Conservation (phyloP, 2,888 invertebrate species). For the Nebria brevicollis region DNA sequence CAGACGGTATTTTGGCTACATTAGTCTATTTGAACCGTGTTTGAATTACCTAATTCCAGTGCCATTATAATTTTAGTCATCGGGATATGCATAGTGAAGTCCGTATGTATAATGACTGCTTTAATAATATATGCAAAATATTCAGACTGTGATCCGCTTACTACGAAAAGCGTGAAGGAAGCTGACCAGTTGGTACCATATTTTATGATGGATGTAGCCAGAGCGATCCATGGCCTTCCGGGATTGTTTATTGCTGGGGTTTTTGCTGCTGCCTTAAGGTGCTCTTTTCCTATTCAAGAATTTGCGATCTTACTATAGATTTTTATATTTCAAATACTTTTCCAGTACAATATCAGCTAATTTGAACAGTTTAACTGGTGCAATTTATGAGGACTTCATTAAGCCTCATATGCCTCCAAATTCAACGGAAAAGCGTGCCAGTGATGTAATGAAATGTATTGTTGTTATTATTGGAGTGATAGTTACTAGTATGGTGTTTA, state of each 20-base stretch:
- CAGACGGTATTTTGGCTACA: not conserved
- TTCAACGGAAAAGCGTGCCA: slow-evolving; percentile 14
- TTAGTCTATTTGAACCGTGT: no score
- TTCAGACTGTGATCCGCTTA: slow-evolving; percentile 71
- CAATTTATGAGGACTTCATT: slow-evolving; percentile 4
- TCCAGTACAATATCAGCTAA: slow-evolving; percentile 4
- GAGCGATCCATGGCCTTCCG: slow-evolving; percentile 73
- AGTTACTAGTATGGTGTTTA: slow-evolving; percentile 66
- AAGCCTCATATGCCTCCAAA: not conserved
- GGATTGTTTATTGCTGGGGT: slow-evolving; percentile 78
- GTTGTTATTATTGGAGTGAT: slow-evolving; percentile 64
- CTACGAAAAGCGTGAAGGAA: slow-evolving; percentile 66
- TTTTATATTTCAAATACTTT: not conserved
- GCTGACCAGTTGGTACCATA: slow-evolving; percentile 70
- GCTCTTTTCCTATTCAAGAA: not conserved
- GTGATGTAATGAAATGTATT: slow-evolving; percentile 46
- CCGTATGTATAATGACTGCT: slow-evolving; percentile 69
- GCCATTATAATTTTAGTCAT: slow-evolving; percentile 51
- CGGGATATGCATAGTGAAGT: slow-evolving; percentile 67
- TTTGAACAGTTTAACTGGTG: slow-evolving; percentile 6
- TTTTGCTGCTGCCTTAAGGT: slow-evolving; percentile 75
- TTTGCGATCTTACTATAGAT: not conserved
- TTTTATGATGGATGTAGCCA: slow-evolving; percentile 74
- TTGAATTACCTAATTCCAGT: slow-evolving; percentile 13
- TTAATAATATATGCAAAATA: slow-evolving; percentile 71